Base-by-base conservation (phyloP, 1,140 invertebrate genomes). In the Zaprionus taronus region DNA sequence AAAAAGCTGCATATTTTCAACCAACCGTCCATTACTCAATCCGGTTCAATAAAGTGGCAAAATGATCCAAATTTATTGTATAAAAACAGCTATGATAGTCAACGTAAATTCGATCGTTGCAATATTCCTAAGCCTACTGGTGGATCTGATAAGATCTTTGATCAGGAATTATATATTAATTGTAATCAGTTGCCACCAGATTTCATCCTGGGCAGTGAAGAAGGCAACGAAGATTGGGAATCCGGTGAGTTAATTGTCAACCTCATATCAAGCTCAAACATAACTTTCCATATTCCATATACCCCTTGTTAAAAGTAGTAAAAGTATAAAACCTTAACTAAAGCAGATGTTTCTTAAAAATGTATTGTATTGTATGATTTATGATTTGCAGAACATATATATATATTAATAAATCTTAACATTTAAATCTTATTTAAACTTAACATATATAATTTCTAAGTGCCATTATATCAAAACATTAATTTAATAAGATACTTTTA, bases 171-270 rank as follows among this genome's bases (percentile, higher is more conserved):
- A 84, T 81, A 84, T 79, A 81, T 70, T 77, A 79, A 61, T 68
- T 80, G 73, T 78, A 89, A 87, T 60, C 79, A 73, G 65, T 83
- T 81, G 65, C 83, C 84, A 74, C 80, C 84, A 80, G 82, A 86
- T 66, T 82, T 72, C 57, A 78, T 70, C 67, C 77, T 77, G 71
- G 75, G 69, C 73, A 72, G 69, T 71, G 91, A 83, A 75, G 87
- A 89, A 61, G 85, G 85, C 72, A 87, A 91, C 72, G 91, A 95
- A 93, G 94, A 94, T 93, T 96, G 95, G 95, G 95, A 96, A 94
- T 96, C 95, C 87, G 95, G 96, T 96, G 94, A 96, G 95, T 94
- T 79, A 73, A 75, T 68, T 72, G 71, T 77, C 75, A 72, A 77
- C 80, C 62, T 77, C 73, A 22, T 76, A 78, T 36, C 55, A 67